These are phyloP conservation scores for Mesocentrotus franciscanus DNA, from an alignment of 53 echinoderm and acorn worm genomes.

Conservation along the genomic window DNA sequence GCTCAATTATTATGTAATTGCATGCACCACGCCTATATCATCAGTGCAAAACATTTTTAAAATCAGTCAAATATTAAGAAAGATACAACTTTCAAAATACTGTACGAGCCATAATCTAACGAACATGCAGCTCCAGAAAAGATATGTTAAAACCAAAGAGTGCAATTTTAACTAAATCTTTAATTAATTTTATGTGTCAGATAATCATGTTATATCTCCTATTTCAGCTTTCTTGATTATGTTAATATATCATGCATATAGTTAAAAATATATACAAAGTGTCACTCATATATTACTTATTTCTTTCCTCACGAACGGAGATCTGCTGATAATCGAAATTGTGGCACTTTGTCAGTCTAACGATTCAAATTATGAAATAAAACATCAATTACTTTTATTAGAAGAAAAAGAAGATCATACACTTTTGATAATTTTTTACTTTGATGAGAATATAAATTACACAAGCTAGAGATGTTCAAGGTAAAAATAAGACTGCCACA, in stretches of 20 bases:
- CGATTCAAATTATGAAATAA: not conserved
- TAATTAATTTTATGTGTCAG: not conserved
- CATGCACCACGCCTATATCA: not conserved
- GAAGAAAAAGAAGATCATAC: not conserved
- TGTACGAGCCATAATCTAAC: not conserved
- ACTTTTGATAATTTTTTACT: not conserved
- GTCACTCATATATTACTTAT: not conserved
- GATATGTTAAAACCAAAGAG: not conserved
- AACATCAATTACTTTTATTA: not conserved
- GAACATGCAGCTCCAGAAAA: not conserved
- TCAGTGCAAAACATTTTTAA: not conserved
- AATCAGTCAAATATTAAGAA: not conserved
- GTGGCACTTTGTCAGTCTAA: conserved; percentile 18
- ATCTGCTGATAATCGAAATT: not conserved
- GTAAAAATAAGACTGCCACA: not conserved
- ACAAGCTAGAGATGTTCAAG: not conserved
- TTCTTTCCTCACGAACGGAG: not conserved
- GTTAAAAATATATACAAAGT: not conserved
- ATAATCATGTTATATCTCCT: not conserved
- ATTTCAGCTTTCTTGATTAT: not conserved
- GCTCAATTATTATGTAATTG: not conserved
- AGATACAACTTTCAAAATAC: not conserved
- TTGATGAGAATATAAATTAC: not conserved
- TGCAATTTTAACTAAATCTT: not conserved
- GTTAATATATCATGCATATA: not conserved